Evolutionary conservation across 2,113 vertebrate species (phyloP).

Genomic region (Hyperopisus bebe): DNA sequence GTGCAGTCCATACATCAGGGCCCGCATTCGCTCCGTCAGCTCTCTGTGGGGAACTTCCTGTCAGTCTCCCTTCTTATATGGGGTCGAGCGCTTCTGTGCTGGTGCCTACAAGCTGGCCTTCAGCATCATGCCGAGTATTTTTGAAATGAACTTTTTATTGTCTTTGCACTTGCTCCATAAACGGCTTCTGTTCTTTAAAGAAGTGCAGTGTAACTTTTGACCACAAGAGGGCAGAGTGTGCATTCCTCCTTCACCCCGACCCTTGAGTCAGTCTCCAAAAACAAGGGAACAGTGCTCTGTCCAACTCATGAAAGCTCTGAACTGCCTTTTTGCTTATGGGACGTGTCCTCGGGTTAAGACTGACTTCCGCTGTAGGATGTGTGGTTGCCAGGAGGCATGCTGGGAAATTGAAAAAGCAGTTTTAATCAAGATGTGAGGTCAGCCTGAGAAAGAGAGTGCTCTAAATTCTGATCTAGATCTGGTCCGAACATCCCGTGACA

Average conservation of each 20-base stretch:
- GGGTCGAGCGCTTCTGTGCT: too few relatives aligned
- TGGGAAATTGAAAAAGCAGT: background rate
- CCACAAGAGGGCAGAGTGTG: constrained; percentile 10
- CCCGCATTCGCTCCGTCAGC: background rate
- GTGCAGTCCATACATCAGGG: background rate
- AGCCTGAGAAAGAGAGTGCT: background rate
- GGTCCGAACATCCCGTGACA: background rate
- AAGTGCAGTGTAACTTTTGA: background rate
- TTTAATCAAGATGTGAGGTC: background rate
- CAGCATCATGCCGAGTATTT: background rate
- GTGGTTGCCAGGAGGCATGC: background rate
- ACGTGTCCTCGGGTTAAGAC: background rate
- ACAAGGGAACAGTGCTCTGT: background rate
- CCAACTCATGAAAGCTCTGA: background rate
- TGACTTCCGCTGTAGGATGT: background rate
- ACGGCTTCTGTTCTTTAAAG: background rate
- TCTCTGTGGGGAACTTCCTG: background rate
- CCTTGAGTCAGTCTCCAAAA: background rate
- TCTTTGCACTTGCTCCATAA: background rate
- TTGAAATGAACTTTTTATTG: background rate
- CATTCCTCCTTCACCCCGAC: background rate
- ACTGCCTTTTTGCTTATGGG: background rate
- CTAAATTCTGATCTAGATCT: background rate
- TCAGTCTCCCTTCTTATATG: too few relatives aligned
- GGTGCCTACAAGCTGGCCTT: background rate